Percentiles rank a stretch among this genome's conserved stretches.
Conservation (phyloP, 2,888 invertebrate species). For the Agriotes lineatus region DNA sequence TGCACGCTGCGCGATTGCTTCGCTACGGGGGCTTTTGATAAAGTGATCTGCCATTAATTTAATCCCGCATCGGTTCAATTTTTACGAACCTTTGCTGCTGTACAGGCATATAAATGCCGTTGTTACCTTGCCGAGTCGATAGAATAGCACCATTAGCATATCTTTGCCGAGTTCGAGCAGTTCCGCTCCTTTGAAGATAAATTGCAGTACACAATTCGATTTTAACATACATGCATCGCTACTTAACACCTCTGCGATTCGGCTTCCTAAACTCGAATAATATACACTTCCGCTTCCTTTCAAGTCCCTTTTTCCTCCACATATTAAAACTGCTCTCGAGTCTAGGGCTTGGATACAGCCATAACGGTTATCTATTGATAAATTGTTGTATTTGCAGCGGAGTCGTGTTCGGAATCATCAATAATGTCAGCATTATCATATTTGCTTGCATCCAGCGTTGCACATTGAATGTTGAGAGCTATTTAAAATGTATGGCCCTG, state of each 20-base stretch:
- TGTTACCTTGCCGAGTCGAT: conserved; percentile 18
- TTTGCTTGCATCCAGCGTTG: neutral
- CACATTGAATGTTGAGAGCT: conserved; percentile 22
- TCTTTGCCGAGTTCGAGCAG: conserved; percentile 33
- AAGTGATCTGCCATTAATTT: conserved; percentile 8
- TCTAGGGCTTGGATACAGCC: too few relatives aligned
- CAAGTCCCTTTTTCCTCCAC: too few relatives aligned
- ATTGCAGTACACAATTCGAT: conserved; percentile 39
- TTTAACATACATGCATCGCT: conserved; percentile 36
- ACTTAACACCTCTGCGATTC: conserved; percentile 30
- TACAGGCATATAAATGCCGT: conserved; percentile 23
- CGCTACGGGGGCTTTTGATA: conserved; percentile 1
- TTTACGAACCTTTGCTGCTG: neutral
- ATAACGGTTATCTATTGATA: neutral
- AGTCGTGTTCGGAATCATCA: neutral
- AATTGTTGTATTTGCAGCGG: neutral
- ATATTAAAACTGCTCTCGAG: too few relatives aligned
- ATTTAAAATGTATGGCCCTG: conserved; percentile 22
- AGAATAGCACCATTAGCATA: conserved; percentile 36
- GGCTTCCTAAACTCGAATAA: conserved; percentile 1
- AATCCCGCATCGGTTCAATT: neutral
- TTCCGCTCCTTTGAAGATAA: conserved; percentile 39
- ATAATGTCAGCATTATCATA: conserved; percentile 15
- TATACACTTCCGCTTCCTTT: conserved; percentile 2
- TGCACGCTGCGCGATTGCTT: neutral